phyloP scores from a whole-genome alignment of 35 echinoderm and acorn worm genomes.

The Ptychodera flava region DNA sequence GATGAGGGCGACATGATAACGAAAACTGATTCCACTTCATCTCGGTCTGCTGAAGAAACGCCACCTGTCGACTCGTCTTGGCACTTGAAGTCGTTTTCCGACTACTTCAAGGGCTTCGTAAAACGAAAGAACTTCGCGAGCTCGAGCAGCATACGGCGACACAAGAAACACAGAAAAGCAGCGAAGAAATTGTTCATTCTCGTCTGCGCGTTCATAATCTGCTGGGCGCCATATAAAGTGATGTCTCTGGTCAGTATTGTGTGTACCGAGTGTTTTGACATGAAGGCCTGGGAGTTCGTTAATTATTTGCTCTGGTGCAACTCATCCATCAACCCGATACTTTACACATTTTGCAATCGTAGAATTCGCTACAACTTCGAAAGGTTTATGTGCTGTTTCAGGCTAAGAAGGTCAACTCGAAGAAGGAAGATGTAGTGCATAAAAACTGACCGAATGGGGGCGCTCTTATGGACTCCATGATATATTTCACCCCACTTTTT shows the following conservation, averaged over 20 bases:
- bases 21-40: no score
- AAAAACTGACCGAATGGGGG: no score
- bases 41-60: background rate
- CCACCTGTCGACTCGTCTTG: no score
- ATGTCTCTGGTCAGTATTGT: background rate
- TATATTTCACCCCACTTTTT: no score
- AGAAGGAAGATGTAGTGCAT: no score
- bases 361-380: background rate
- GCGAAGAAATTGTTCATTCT: slow-evolving; percentile 23
- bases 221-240: slow-evolving; percentile 40
- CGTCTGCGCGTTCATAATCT: slow-evolving; percentile 31
- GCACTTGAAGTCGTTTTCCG: no score
- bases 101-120: background rate
- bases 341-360: background rate
- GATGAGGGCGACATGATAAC: no score
- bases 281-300: background rate
- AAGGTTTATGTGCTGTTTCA: background rate
- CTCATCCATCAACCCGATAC: background rate
- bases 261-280: background rate
- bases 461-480: no score
- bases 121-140: background rate
- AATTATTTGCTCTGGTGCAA: background rate
- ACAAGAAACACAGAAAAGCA: slow-evolving; percentile 21
- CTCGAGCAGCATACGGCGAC: background rate
- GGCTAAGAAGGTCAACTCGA: background rate